A percentile compares a stretch with the other conserved stretches of the same genome.
Evolutionary conservation across 1,140 invertebrate species (phyloP).

Genomic region (Conopomorpha cramerella): DNA sequence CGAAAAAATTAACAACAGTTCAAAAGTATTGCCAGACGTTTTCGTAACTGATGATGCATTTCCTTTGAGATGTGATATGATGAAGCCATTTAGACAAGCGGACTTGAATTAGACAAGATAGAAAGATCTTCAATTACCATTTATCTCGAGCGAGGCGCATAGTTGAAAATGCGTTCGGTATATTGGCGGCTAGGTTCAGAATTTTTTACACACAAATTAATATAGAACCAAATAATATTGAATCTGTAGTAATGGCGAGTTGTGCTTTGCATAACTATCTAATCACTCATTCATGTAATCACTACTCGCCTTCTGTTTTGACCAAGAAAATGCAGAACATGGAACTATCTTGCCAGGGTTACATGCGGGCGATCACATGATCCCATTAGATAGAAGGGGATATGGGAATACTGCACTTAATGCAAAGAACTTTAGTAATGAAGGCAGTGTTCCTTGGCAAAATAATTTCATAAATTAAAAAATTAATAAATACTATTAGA

Average conservation of each 20-base stretch:
- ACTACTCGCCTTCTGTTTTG: too few relatives aligned
- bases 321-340: too few relatives aligned
- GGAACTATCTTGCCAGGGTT: too few relatives aligned
- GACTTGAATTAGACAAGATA: constrained; percentile 4
- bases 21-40: constrained; percentile 15
- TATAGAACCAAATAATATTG: constrained; percentile 9
- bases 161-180: constrained; percentile 10
- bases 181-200: constrained; percentile 7
- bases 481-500: too few relatives aligned
- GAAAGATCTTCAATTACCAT: constrained; percentile 8
- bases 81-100: constrained; percentile 23
- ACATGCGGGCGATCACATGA: too few relatives aligned
- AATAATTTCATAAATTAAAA: too few relatives aligned
- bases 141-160: constrained; percentile 7
- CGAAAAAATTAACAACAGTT: constrained; percentile 2
- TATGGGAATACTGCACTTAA: too few relatives aligned
- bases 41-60: constrained; percentile 46
- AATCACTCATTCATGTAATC: too few relatives aligned
- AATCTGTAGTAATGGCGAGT: constrained; percentile 8
- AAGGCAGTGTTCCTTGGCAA: too few relatives aligned
- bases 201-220: constrained; percentile 10
- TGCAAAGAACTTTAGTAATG: too few relatives aligned
- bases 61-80: constrained; percentile 19
- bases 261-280: too few relatives aligned
- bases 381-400: too few relatives aligned